A percentile compares a stretch with the other conserved stretches of the same genome.
Conservation (phyloP, 1,140 invertebrate genomes). For the Maniola jurtina region DNA sequence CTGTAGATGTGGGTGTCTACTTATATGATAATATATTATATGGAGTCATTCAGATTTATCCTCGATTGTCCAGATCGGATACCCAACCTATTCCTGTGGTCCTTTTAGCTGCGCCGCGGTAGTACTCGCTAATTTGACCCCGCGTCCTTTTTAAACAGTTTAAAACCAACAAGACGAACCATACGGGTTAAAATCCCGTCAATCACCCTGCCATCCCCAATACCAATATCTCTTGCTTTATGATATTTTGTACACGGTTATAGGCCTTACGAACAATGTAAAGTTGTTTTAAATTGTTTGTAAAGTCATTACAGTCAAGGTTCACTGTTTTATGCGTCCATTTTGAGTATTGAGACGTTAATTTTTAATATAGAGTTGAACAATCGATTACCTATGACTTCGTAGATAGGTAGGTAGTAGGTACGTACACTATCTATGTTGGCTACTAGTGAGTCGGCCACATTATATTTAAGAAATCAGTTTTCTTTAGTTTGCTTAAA, state of each 20-base stretch:
- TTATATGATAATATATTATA: too few species aligned
- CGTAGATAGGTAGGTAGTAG: background rate
- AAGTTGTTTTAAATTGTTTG: slow-evolving; percentile 41
- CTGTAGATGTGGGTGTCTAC: too few species aligned
- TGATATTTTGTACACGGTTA: slow-evolving; percentile 21
- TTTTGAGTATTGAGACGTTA: slow-evolving; percentile 33
- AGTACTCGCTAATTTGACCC: slow-evolving; percentile 48
- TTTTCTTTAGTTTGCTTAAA: too few species aligned
- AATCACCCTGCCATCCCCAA: slow-evolving; percentile 1
- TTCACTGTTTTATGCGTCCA: slow-evolving; percentile 35
- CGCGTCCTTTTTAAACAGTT: slow-evolving; percentile 43
- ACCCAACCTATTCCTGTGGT: slow-evolving; percentile 8
- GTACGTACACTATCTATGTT: too few species aligned
- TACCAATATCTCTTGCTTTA: slow-evolving; percentile 12
- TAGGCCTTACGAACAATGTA: slow-evolving; percentile 25
- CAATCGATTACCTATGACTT: slow-evolving; percentile 17
- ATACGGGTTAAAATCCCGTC: slow-evolving; percentile 35
- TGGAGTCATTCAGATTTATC: slow-evolving; percentile 1
- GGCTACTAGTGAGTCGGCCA: background rate
- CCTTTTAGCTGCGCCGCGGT: slow-evolving; percentile 41
- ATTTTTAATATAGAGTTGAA: slow-evolving; percentile 26
- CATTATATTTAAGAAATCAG: too few species aligned
- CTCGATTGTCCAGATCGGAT: background rate
- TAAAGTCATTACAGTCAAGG: slow-evolving; percentile 36
- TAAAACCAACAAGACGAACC: slow-evolving; percentile 39